These are phyloP conservation scores for Sialia sialis DNA, from an alignment of 2,113 vertebrate genomes.

Conservation along the genomic window DNA sequence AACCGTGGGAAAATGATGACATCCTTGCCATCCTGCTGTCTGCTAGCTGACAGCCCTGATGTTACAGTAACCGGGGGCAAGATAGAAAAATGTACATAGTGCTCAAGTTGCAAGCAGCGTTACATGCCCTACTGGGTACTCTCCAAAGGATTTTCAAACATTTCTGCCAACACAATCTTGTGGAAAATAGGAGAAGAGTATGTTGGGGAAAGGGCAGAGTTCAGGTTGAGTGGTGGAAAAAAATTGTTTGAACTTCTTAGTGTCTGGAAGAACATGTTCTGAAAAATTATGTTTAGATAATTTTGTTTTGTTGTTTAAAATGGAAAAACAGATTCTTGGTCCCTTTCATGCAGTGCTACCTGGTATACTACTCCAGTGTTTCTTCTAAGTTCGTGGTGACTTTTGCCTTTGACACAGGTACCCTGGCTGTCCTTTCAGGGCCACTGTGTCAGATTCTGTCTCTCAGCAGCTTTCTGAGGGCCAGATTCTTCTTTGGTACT, in stretches of 20 bases:
- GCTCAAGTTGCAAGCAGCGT: neutral
- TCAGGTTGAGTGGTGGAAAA: neutral
- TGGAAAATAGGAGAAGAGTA: neutral
- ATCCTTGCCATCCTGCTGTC: neutral
- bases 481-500: neutral
- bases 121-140: neutral
- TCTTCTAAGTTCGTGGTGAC: neutral
- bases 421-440: neutral
- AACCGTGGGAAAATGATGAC: neutral
- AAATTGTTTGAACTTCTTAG: neutral
- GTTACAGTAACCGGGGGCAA: neutral
- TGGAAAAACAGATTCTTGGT: neutral
- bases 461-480: neutral
- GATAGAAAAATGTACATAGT: neutral
- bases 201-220: neutral
- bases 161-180: fast-evolving
- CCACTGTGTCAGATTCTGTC: neutral
- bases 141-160: neutral
- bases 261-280: neutral
- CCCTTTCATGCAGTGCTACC: neutral
- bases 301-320: neutral
- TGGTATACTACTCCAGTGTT: neutral
- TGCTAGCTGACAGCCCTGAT: neutral
- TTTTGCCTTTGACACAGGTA: neutral
- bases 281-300: neutral